Evolutionary conservation across 1,140 invertebrate genomes (phyloP).

Genomic region (Plodia interpunctella): DNA sequence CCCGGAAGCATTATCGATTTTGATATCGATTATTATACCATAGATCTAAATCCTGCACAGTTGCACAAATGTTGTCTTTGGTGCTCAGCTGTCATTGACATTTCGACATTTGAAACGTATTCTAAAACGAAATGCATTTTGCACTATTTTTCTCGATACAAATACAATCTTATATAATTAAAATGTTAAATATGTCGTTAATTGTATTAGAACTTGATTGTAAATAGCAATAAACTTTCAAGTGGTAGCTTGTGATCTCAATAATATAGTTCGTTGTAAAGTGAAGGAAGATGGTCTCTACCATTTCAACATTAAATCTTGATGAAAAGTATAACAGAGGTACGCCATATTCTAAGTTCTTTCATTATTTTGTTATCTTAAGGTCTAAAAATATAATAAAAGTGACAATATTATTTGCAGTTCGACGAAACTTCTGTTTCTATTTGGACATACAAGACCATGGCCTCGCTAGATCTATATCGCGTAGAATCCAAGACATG

Average conservation of each 20-base stretch:
- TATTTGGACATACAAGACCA: conserved; percentile 85
- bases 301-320: conserved; percentile 60
- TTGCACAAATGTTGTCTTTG: conserved; percentile 42
- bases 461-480: conserved; percentile 78
- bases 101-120: conserved; percentile 60
- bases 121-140: conserved; percentile 41
- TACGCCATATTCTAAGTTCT: conserved; percentile 36
- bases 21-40: conserved; percentile 54
- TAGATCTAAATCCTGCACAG: conserved; percentile 41
- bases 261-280: background rate
- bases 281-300: conserved; percentile 55
- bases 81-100: conserved; percentile 70
- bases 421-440: conserved; percentile 79
- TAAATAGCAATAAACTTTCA: background rate
- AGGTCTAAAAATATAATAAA: background rate
- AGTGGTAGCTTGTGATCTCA: background rate
- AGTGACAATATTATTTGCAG: conserved; percentile 43
- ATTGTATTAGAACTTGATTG: background rate
- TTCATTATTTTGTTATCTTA: conserved; percentile 10
- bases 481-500: conserved; percentile 81
- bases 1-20: too few species aligned
- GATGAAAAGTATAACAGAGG: conserved; percentile 67
- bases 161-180: conserved; percentile 41
- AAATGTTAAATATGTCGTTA: background rate
- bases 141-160: conserved; percentile 28